Evolutionary conservation across 1,140 invertebrate genomes (phyloP).

Genomic region (Pachyrhynchus sulphureomaculatus): DNA sequence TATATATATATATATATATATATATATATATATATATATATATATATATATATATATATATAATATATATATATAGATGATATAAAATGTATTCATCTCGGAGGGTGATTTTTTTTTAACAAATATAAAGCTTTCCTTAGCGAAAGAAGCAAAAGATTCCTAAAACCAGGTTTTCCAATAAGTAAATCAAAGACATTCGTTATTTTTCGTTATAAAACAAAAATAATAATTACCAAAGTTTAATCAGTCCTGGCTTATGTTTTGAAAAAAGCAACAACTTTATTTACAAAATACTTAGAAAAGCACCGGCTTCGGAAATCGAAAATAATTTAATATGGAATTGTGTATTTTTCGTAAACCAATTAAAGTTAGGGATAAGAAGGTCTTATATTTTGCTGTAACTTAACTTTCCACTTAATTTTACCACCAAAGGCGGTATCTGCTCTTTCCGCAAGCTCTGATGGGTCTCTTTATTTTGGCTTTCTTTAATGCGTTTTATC

Average conservation of each 20-base stretch:
- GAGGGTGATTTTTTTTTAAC: too few species aligned
- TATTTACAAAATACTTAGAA: slow-evolving; percentile 4
- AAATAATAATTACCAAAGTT: slow-evolving; percentile 6
- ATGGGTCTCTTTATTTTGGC: slow-evolving; percentile 41
- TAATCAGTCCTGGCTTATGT: slow-evolving; percentile 5
- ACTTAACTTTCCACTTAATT: slow-evolving; percentile 42
- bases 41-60: too few species aligned
- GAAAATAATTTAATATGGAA: slow-evolving; percentile 9
- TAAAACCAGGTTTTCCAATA: too few species aligned
- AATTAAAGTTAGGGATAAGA: slow-evolving; percentile 32
- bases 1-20: too few species aligned
- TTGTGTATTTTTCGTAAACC: slow-evolving; percentile 33
- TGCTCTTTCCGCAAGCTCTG: slow-evolving; percentile 34
- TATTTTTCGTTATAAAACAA: neutral
- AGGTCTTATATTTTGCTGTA: slow-evolving; percentile 30
- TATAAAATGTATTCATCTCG: too few species aligned
- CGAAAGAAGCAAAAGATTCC: too few species aligned
- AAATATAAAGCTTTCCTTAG: too few species aligned
- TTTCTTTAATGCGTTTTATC: slow-evolving; percentile 41
- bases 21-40: too few species aligned
- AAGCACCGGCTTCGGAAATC: slow-evolving; percentile 3
- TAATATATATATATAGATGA: too few species aligned
- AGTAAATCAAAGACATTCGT: too few species aligned
- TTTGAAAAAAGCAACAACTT: slow-evolving; percentile 4
- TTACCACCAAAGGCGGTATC: slow-evolving; percentile 33